These are phyloP conservation scores for Chascanopsetta lugubris DNA, from an alignment of 2,113 vertebrate species.

Conservation along the genomic window DNA sequence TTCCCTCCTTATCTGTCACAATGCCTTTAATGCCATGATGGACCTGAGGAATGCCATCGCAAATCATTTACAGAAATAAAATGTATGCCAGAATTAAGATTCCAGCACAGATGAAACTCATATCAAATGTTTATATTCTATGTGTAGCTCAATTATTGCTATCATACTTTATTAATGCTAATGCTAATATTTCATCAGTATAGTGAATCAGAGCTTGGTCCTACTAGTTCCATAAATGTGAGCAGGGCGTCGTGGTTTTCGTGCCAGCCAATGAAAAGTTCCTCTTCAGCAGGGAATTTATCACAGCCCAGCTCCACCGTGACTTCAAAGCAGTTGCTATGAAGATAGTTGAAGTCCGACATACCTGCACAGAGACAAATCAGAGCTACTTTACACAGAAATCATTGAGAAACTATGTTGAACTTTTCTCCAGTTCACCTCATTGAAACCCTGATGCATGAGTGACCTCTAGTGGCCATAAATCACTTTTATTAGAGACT, in stretches of 20 bases:
- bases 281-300: conserved; percentile 91
- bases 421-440: not conserved
- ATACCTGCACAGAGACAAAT: conserved; percentile 82
- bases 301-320: conserved; percentile 94
- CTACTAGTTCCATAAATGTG: conserved; percentile 89
- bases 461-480: conserved; percentile 43
- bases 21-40: conserved; percentile 94
- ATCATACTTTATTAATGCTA: no score
- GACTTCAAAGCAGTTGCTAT: conserved; percentile 97
- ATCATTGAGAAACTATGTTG: not conserved
- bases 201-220: not conserved
- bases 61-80: not conserved
- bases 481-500: not conserved
- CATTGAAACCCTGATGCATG: not conserved
- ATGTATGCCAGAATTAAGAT: no score
- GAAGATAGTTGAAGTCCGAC: conserved; percentile 98
- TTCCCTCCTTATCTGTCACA: conserved; percentile 88
- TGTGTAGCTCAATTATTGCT: no score
- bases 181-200: no score
- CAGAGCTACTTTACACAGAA: conserved; percentile 3
- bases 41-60: conserved; percentile 77
- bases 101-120: no score
- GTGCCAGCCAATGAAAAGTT: conserved; percentile 86
- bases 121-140: no score
- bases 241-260: conserved; percentile 91